Base-by-base conservation (phyloP, 2,888 invertebrate species). In the Tetrapedia diversipes region DNA sequence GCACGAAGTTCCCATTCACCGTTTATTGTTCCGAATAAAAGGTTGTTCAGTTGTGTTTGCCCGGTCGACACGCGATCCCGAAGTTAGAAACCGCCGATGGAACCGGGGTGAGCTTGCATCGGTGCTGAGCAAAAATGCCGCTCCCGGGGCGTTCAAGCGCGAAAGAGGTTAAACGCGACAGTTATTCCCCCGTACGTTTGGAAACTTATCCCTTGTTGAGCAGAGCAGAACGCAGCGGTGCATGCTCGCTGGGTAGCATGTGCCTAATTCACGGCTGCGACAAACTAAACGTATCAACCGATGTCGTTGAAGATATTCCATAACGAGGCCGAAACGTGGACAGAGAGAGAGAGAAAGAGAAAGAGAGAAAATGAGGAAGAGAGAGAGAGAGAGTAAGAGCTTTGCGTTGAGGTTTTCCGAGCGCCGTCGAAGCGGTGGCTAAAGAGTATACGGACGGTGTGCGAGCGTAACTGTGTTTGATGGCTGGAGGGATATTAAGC, bases 401-500 rank as follows among this genome's bases (percentile, higher is more conserved):
- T n/a, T n/a, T n/a, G n/a, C n/a, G n/a, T n/a, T n/a, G n/a, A n/a
- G n/a, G n/a, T n/a, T n/a, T n/a, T n/a, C n/a, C n/a, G n/a, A n/a
- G n/a, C n/a, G 27, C n/a, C 39, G 27, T 1, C 11, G 41, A n/a
- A 32, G 11, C 29, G n/a, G n/a, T 43, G 49, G 41, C 49, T 61
- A 57, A 64, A 71, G 61, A 66, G 34, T 19, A 39, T 29, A 41
- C 16, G 1, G 24, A 11, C 16, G 27, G 19, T 11, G 19, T 24
- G 14, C 29, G 37, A 11, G 43, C 24, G 59, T 54, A 56, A 53
- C 65, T 56, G 65, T 59, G 27, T 66, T 65, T 41, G 56, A 53
- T 63, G 60, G 63, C 65, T 61, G 68, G 69, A 61, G 51, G 67
- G 67, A 71, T 81, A 83, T 71, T 73, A 81, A 76, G 71, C 76